Conservation (phyloP, 2,113 vertebrate species). For the Scomber colias region DNA sequence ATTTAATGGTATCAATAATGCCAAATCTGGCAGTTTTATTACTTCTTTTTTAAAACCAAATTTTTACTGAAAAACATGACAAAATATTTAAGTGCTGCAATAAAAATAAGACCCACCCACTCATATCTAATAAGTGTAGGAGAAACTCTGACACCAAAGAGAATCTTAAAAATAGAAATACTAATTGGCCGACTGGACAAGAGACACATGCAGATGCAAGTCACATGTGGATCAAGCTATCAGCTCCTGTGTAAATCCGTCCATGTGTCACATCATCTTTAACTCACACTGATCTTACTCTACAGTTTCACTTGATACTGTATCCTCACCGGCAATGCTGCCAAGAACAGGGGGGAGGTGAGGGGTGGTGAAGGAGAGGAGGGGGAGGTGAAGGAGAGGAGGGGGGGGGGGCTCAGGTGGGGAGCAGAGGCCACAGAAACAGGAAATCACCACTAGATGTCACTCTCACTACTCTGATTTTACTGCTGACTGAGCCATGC, state of each 20-base stretch:
- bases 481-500: constrained; percentile 23
- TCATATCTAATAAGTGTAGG: no score
- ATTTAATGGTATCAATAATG: no score
- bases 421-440: not conserved
- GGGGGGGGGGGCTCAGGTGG: not conserved
- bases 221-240: not conserved
- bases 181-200: no score
- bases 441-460: constrained; percentile 80
- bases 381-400: not conserved
- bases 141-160: no score
- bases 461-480: constrained; percentile 70
- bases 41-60: not conserved
- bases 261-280: not conserved
- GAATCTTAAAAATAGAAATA: no score
- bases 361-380: no score
- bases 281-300: not conserved
- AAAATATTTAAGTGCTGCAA: no score
- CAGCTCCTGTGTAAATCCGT: constrained; percentile 26
- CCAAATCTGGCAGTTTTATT: no score
- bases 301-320: not conserved
- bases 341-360: not conserved
- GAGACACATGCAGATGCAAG: not conserved
- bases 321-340: not conserved
- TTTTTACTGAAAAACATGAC: no score
- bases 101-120: no score